phyloP scores from a whole-genome alignment of 2,797 vertebrate species.

The Urophycis tenuis region DNA sequence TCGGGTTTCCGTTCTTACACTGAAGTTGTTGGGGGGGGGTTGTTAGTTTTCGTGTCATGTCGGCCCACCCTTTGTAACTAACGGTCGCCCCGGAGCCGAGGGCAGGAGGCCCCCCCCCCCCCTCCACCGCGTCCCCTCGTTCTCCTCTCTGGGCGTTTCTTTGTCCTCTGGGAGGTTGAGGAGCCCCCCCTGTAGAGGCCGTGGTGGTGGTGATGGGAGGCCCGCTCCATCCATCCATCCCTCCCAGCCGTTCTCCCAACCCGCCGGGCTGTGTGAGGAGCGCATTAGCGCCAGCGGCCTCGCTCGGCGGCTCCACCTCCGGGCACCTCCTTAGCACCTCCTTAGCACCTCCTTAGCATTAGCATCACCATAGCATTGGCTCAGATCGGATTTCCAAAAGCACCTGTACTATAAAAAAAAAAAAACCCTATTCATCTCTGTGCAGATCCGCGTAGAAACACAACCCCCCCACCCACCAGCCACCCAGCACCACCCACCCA shows the following conservation, averaged over 20 bases:
- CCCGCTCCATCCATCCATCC: not conserved
- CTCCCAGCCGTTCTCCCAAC: not conserved
- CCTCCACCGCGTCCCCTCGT: not conserved
- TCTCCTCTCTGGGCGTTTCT: not conserved
- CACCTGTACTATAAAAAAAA: conserved; percentile 47
- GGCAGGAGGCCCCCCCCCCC: not conserved
- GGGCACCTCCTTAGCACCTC: too few relatives aligned
- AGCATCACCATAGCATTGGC: conserved; percentile 22
- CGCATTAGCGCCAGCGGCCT: not conserved
- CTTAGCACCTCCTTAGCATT: too few relatives aligned
- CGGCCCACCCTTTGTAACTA: not conserved
- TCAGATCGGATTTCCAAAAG: conserved; percentile 33
- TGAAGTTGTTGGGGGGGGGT: not conserved
- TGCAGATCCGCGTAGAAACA: conserved; percentile 48
- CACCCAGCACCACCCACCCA: too few relatives aligned
- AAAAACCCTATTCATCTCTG: conserved; percentile 46
- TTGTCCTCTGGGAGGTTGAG: not conserved
- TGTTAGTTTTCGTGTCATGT: not conserved
- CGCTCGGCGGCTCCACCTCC: not conserved
- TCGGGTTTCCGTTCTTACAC: too few relatives aligned
- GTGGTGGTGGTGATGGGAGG: not conserved
- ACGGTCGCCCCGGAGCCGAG: not conserved
- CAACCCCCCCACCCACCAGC: conserved; percentile 52
- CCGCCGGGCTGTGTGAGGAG: not conserved
- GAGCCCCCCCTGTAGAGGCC: not conserved